A percentile compares a stretch with the other conserved stretches of the same genome.
phyloP scores from a whole-genome alignment of 2,888 invertebrate genomes.

The Drosophila tanythrix region DNA sequence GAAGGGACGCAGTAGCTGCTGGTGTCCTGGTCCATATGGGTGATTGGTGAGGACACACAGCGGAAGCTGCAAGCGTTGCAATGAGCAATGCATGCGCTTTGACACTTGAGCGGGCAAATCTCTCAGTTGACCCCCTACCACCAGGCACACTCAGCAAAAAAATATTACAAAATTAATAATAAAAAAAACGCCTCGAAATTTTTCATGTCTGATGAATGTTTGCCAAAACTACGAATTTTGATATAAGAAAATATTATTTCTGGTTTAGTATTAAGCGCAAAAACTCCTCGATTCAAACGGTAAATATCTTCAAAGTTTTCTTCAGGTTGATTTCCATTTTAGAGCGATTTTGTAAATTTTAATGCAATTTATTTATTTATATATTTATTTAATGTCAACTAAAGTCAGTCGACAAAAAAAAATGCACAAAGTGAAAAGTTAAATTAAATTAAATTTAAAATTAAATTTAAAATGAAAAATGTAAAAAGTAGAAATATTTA shows the following conservation, averaged over 20 bases:
- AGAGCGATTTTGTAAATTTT: not conserved
- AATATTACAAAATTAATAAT: no score
- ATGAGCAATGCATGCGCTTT: slow-evolving; percentile 69
- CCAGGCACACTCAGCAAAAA: not conserved
- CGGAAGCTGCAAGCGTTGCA: slow-evolving; percentile 47
- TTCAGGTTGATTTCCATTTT: not conserved
- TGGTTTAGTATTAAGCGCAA: no score
- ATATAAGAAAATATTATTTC: not conserved
- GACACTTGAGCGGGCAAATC: slow-evolving; percentile 56
- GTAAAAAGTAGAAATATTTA: no score
- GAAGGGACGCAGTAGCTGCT: slow-evolving; percentile 27
- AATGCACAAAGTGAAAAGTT: no score
- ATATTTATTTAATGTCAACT: no score
- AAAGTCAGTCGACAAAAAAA: no score
- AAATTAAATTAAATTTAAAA: no score
- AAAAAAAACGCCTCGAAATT: not conserved
- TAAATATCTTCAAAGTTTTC: not conserved
- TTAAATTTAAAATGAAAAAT: no score
- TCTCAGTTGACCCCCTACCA: slow-evolving; percentile 21
- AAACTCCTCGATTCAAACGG: no score
- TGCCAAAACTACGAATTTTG: not conserved
- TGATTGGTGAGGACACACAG: not conserved
- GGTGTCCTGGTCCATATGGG: slow-evolving; percentile 15
- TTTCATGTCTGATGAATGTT: not conserved
- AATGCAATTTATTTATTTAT: not conserved